Base-by-base conservation (phyloP, 2,113 vertebrate species). In the Alligator sinensis region DNA sequence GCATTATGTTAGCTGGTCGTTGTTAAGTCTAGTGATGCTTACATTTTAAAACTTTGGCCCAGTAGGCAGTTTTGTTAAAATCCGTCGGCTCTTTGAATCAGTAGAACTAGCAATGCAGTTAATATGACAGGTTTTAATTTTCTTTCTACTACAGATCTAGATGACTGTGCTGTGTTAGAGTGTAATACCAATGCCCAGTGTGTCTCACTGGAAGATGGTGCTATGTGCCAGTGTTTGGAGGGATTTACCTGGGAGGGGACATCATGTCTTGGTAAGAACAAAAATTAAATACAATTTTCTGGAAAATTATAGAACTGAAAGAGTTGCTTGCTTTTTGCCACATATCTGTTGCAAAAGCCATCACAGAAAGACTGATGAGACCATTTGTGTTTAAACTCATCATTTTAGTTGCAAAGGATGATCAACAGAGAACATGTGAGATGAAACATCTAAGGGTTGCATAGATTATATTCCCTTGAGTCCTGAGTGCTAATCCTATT, bases 161-260 rank as follows among this genome's bases (percentile, higher is more conserved):
- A 98, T 25, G 98, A 98, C 89, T 99, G 99, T 58, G 94, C 80
- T 89, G 96, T 97, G 2, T 88, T 96, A 21, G 93, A 91, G n/a
- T 99, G 99, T 87, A 98, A 95, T 62, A 75, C 92, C 47, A 98
- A 98, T 11, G 98, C 99, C 8, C 94, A 93, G 58, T 99, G 99
- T 77, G 64, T 97, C 87, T 91, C 96, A 60, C 88, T 97, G 54
- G 97, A 97, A 79, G 98, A 98, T 30, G 91, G 95, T 78, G 95
- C 98, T 5, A 57, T 28, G 25, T 99, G 99, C 92, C 97, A 96
- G 9, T 99, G 99, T 97, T 95, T 97, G 90, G 94, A 97, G 62
- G 99, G 99, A 64, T 99, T 99, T 93, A 93, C 97, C 70, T 98
- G 98, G 63, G 98, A 98, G 82, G 98, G 98, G 75, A 97, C 96